Evolutionary conservation across 2,797 vertebrate genomes (phyloP), one percentile per base, ranked within the genome.

Genomic region (Triplophysa yarkandensis): DNA sequence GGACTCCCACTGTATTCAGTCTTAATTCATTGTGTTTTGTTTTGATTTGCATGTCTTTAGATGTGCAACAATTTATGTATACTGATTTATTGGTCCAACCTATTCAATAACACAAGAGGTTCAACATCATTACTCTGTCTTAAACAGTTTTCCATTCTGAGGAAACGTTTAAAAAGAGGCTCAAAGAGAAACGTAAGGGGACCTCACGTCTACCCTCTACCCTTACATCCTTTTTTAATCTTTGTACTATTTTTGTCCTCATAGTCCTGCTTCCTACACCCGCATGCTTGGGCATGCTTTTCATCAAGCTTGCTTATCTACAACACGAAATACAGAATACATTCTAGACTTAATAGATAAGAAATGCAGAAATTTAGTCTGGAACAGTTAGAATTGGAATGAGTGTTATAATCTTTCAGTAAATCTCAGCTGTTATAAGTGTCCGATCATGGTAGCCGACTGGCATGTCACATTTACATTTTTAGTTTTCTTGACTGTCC

Each of bases 161-260:
- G 90, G 96, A 98, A 89, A 91, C 93, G 90, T 94, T 94, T 94
- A 98, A 94, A 95, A 95, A 95, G 95, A 98, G 95, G 94, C 95
- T 98, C 86, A 98, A 96, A 93, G 96, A 98, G 84, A 98, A 98
- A 97, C 95, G 97, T 98, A 98, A 98, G 97, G 89, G 81, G 88
- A 78, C 81, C 83, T 79, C 67, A 55, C 55, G 58, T 72, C 74
- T 79, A 68, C 68, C 74, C 67, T 78, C 86, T 90, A 82, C 80
- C 80, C n/a, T 83, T 87, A 92, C 90, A 90, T 87, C 74, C 82
- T 85, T 82, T 66, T 82, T 71, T 82, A 80, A 78, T 78, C 85
- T 80, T 69, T 83, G 72, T 75, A 61, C 63, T 75, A 30, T 75
- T 68, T 60, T 39, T 68, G 73, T 75, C 54, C 48, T 55, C 25